These are phyloP conservation scores for Trichogramma pretiosum DNA, from an alignment of 1,140 invertebrate genomes.

Conservation along the genomic window DNA sequence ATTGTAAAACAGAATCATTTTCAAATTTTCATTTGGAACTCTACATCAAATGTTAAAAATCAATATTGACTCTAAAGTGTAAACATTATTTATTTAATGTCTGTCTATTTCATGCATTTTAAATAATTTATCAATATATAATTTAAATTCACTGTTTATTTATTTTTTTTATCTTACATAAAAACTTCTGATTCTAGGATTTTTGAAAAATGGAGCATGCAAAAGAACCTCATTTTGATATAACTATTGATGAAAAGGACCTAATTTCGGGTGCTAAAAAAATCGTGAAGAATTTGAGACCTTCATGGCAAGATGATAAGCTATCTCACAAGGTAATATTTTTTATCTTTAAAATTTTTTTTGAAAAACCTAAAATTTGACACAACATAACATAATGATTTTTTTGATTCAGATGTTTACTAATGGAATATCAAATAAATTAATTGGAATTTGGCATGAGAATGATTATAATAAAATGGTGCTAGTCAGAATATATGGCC, in stretches of 20 bases:
- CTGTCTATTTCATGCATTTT: too few species aligned
- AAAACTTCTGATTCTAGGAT: too few species aligned
- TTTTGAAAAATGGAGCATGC: conserved; percentile 14
- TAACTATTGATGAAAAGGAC: conserved; percentile 47
- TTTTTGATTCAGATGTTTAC: conserved; percentile 68
- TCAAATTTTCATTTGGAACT: too few species aligned
- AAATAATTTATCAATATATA: too few species aligned
- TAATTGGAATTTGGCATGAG: conserved; percentile 64
- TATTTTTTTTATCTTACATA: too few species aligned
- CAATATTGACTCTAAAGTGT: too few species aligned
- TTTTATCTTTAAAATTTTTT: background rate
- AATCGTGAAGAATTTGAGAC: conserved; percentile 47
- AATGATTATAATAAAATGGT: conserved; percentile 60
- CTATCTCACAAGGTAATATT: conserved; percentile 46
- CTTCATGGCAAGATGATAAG: conserved; percentile 45
- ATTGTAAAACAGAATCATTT: too few species aligned
- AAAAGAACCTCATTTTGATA: conserved; percentile 33
- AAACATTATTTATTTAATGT: too few species aligned
- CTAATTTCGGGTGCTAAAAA: conserved; percentile 46
- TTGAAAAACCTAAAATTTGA: background rate
- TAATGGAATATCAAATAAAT: conserved; percentile 91
- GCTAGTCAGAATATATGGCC: conserved; percentile 84
- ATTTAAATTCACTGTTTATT: too few species aligned
- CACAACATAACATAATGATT: background rate
- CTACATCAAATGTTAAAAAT: too few species aligned